Evolutionary conservation across 2,888 invertebrate genomes (phyloP), one percentile per base, ranked within the genome.

Genomic region (Gastracanthus pulcherrimus): DNA sequence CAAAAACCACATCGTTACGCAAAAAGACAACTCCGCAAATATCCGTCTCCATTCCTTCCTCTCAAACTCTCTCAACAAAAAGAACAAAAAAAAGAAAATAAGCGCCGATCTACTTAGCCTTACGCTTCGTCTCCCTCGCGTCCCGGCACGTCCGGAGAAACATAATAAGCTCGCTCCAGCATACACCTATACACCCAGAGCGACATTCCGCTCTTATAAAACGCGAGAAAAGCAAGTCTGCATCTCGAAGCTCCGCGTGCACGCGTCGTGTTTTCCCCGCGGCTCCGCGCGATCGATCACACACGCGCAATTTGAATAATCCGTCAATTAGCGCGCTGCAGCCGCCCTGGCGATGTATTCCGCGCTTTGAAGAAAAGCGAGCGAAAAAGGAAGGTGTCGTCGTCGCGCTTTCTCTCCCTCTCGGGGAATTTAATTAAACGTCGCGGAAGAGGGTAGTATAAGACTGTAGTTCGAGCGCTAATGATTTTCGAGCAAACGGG

Each of bases 401-500:
- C 29, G 70, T 51, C 84, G 82, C 85, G 81, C 85, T 84, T 83
- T 55, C 55, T 2, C 23, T 19, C 16, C 19, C 55, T 55, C 55
- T 26, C 26, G 85, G 86, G 87, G 89, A 89, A 90, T 90, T 90
- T 90, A 91, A 90, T 90, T 90, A 90, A 90, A 90, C 85, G 86
- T 81, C 84, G 86, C 76, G 82, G 81, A 51, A 36, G 34, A 23
- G 34, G 34, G 31, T 34, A 34, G n/a, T 19, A 31, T 23, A 41
- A 19, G 51, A 31, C 19, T n/a, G 19, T n/a, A n/a, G n/a, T n/a
- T n/a, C n/a, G n/a, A 9, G 64, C 67, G 64, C 74, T 79, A 74
- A 79, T 67, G 79, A 79, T 79, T 74, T 74, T 45, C 48, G 13
- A 69, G 29, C 34, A 55, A 62, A 29, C 58, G 66, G 16, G 48